phyloP scores from a whole-genome alignment of 1,140 invertebrate genomes.

The Megalopta genalis region DNA sequence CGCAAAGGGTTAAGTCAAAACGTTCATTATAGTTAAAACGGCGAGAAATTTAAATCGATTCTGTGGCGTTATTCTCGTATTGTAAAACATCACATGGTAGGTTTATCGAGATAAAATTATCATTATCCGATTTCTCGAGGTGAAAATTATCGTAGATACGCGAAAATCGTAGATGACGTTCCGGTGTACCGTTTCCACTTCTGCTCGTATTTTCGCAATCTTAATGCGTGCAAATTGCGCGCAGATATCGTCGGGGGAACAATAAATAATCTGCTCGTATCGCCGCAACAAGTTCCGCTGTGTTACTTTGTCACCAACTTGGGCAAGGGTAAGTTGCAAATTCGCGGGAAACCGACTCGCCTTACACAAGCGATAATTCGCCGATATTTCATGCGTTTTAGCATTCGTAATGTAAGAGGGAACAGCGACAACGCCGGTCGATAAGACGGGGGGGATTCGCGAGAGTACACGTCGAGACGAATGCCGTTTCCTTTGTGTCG shows the following conservation, averaged over 20 bases:
- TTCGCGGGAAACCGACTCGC: neutral
- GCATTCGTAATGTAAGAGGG: neutral
- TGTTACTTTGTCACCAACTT: neutral
- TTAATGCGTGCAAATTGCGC: neutral
- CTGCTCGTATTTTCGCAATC: neutral
- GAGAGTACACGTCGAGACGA: neutral
- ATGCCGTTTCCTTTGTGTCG: constrained; percentile 10
- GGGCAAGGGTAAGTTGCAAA: neutral
- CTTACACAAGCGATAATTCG: neutral
- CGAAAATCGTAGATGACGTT: neutral
- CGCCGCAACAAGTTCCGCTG: neutral
- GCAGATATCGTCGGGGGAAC: neutral
- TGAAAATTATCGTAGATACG: no score
- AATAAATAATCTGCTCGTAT: neutral
- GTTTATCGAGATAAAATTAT: no score
- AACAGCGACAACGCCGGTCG: neutral
- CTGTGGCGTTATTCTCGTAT: no score
- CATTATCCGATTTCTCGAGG: no score
- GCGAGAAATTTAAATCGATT: no score
- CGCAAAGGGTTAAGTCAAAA: no score
- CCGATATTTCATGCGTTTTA: neutral
- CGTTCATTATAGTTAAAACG: no score
- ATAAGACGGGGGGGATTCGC: constrained; percentile 18
- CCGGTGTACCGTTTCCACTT: neutral
- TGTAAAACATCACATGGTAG: no score